A percentile compares a stretch with the other conserved stretches of the same genome.
Evolutionary conservation across 2,888 invertebrate genomes (phyloP).

Genomic region (Drosophila conformis): DNA sequence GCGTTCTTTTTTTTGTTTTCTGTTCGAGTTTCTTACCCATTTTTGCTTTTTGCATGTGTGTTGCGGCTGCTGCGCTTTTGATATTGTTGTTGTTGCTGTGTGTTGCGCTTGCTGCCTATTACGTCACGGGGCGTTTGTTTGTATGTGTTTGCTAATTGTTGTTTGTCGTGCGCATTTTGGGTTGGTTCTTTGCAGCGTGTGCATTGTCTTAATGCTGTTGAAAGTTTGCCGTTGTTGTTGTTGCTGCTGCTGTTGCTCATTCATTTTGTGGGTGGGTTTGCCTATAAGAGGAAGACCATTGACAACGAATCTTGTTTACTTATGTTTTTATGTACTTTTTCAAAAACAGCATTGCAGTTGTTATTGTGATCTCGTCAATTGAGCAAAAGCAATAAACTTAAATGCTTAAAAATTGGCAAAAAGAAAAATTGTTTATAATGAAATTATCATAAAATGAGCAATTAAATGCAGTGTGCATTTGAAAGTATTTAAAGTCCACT

Average conservation of each 20-base stretch:
- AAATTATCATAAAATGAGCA: background rate
- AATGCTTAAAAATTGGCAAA: too few species aligned
- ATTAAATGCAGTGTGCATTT: background rate
- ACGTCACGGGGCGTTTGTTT: conserved; percentile 62
- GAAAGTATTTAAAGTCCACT: background rate
- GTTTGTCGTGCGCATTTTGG: conserved; percentile 22
- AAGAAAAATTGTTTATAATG: background rate
- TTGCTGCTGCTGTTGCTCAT: background rate
- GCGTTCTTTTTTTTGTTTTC: conserved; percentile 25
- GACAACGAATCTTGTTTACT: background rate
- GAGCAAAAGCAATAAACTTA: background rate
- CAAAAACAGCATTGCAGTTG: background rate
- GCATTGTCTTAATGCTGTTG: conserved; percentile 21
- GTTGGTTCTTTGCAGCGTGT: conserved; percentile 29
- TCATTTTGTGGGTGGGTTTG: background rate
- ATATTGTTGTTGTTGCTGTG: conserved; percentile 16
- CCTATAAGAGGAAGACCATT: background rate
- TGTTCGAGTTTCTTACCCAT: conserved; percentile 9
- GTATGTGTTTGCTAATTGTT: conserved; percentile 24
- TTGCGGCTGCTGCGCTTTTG: conserved; percentile 19
- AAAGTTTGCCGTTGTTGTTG: conserved; percentile 3
- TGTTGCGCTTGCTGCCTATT: conserved; percentile 54
- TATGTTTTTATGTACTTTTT: background rate
- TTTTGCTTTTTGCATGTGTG: conserved; percentile 26
- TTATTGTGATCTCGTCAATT: background rate